Percentiles rank a stretch among this genome's conserved stretches.
These are phyloP conservation scores for Montipora sp. DNA, from an alignment of 64 coral and sea anemone species.

Conservation along the genomic window DNA sequence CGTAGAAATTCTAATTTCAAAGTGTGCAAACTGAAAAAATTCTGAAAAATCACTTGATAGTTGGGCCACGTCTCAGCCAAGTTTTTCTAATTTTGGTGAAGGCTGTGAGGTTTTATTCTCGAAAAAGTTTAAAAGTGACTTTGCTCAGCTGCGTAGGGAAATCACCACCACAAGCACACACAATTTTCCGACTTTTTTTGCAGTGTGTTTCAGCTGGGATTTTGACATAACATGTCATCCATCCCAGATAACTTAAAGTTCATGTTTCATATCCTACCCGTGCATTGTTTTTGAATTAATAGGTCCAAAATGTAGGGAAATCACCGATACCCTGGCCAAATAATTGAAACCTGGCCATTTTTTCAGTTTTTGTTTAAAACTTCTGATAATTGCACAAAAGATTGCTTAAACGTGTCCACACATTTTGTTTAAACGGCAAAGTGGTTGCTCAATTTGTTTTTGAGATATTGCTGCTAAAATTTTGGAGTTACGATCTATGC, in stretches of 20 bases:
- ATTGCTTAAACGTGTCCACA: conserved; percentile 8
- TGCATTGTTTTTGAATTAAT: conserved; percentile 8
- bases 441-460: neutral
- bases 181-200: neutral
- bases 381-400: neutral
- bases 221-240: conserved; percentile 4
- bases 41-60: conserved; percentile 8
- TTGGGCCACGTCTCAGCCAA: neutral
- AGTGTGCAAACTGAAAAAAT: neutral
- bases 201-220: neutral
- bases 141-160: conserved; percentile 4
- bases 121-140: neutral
- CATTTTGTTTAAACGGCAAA: neutral
- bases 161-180: neutral
- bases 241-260: neutral
- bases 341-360: conserved; percentile 6
- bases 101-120: neutral
- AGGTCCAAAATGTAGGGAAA: neutral
- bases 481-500: neutral
- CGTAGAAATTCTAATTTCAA: conserved; percentile 8
- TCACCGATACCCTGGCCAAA: conserved; percentile 4
- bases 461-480: neutral
- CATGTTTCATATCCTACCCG: neutral
- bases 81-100: conserved; percentile 15
- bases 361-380: conserved; percentile 13